These are phyloP conservation scores for Heliothis virescens DNA, from an alignment of 1,140 invertebrate genomes.

Conservation along the genomic window DNA sequence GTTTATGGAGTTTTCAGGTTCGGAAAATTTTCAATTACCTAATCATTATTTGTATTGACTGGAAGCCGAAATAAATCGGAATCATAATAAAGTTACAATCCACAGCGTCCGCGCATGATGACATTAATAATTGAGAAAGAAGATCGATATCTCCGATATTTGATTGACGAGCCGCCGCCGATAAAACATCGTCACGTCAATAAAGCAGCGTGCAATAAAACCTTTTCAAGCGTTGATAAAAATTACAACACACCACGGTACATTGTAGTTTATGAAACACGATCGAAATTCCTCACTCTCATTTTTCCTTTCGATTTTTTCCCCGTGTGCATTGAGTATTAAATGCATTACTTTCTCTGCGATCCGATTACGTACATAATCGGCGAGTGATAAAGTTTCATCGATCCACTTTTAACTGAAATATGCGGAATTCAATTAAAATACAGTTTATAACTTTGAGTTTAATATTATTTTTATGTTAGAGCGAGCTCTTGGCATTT, in stretches of 20 bases:
- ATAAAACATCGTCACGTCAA: conserved; percentile 39
- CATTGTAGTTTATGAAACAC: conserved; percentile 64
- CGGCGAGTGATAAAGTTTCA: conserved; percentile 61
- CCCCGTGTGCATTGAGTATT: conserved; percentile 58
- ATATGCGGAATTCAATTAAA: conserved; percentile 52
- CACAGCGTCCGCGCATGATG: conserved; percentile 27
- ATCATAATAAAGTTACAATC: conserved; percentile 9
- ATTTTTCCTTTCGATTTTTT: conserved; percentile 73
- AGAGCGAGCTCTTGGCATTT: conserved; percentile 6
- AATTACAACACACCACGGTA: conserved; percentile 44
- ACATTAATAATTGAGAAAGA: conserved; percentile 44
- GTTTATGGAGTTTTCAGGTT: not conserved
- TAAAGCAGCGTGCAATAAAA: conserved; percentile 35
- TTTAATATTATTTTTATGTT: conserved; percentile 34
- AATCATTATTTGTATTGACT: not conserved
- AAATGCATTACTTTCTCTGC: conserved; percentile 76
- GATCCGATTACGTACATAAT: conserved; percentile 69
- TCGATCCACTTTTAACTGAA: conserved; percentile 50
- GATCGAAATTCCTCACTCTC: conserved; percentile 71
- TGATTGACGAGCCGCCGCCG: conserved; percentile 43
- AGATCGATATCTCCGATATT: conserved; percentile 46
- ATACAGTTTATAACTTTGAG: conserved; percentile 4
- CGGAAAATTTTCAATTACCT: conserved; percentile 4
- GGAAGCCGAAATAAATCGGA: not conserved
- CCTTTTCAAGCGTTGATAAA: conserved; percentile 50